A percentile compares a stretch with the other conserved stretches of the same genome.
phyloP scores from a whole-genome alignment of 2,888 invertebrate genomes.

The Coremacera marginata region DNA sequence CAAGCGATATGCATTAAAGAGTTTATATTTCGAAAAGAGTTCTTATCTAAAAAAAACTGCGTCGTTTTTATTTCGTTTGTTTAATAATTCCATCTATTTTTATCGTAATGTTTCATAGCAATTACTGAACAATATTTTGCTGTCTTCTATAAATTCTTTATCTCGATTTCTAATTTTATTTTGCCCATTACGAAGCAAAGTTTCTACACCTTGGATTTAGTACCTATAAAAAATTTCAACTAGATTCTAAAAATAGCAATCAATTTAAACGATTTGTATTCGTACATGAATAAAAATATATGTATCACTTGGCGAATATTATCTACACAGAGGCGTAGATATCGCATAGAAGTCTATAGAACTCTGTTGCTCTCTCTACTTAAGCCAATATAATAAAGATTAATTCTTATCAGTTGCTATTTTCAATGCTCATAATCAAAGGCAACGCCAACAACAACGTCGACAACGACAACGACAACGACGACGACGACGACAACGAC shows the following conservation, averaged over 20 bases:
- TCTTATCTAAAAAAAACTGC: no score
- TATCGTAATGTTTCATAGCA: neutral
- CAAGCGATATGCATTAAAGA: no score
- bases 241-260: constrained; percentile 27
- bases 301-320: constrained; percentile 13
- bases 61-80: no score
- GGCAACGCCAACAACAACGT: constrained; percentile 12
- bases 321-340: constrained; percentile 4
- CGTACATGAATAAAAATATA: constrained; percentile 1
- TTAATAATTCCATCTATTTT: neutral
- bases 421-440: constrained; percentile 34
- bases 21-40: no score
- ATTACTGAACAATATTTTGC: neutral
- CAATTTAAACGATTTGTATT: neutral
- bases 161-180: neutral
- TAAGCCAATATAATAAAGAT: constrained; percentile 57
- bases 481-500: neutral
- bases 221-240: neutral
- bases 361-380: neutral
- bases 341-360: neutral
- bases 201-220: neutral
- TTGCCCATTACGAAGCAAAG: neutral
- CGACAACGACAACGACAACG: neutral
- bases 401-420: constrained; percentile 57
- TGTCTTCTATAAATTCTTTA: neutral